These are phyloP conservation scores for Camponotus vicinus DNA, from an alignment of 1,140 invertebrate species.

Conservation along the genomic window DNA sequence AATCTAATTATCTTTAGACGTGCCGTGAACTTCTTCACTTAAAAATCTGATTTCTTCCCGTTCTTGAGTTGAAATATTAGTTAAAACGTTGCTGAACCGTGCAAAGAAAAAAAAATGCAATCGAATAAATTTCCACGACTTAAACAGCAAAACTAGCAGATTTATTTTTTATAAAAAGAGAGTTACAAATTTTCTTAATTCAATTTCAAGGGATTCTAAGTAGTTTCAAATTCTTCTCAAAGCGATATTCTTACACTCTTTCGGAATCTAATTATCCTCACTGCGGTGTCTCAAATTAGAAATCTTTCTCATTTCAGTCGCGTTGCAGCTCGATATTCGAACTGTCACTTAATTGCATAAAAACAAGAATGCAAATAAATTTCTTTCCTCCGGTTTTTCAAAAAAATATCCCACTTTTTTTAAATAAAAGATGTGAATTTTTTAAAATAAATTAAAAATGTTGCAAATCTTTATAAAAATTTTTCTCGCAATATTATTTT, in stretches of 20 bases:
- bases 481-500: background rate
- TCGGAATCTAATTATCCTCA: background rate
- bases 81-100: slow-evolving; percentile 18
- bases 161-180: background rate
- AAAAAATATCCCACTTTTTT: slow-evolving; percentile 3
- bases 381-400: background rate
- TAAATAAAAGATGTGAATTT: background rate
- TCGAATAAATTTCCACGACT: slow-evolving; percentile 20
- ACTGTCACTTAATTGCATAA: slow-evolving; percentile 1
- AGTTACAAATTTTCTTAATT: slow-evolving; percentile 17
- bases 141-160: slow-evolving; percentile 6
- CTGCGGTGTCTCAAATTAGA: background rate
- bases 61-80: background rate
- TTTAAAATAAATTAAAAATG: background rate
- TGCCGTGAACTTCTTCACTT: slow-evolving; percentile 33
- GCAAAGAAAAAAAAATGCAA: slow-evolving; percentile 14
- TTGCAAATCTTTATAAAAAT: background rate
- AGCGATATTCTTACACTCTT: background rate
- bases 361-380: slow-evolving; percentile 27
- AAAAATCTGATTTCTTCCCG: slow-evolving; percentile 43
- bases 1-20: slow-evolving; percentile 26
- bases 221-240: background rate
- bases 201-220: background rate
- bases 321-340: background rate
- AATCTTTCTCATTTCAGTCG: background rate